These are phyloP conservation scores for Gonioctena quinquepunctata DNA, from an alignment of 1,140 invertebrate genomes.

Conservation along the genomic window DNA sequence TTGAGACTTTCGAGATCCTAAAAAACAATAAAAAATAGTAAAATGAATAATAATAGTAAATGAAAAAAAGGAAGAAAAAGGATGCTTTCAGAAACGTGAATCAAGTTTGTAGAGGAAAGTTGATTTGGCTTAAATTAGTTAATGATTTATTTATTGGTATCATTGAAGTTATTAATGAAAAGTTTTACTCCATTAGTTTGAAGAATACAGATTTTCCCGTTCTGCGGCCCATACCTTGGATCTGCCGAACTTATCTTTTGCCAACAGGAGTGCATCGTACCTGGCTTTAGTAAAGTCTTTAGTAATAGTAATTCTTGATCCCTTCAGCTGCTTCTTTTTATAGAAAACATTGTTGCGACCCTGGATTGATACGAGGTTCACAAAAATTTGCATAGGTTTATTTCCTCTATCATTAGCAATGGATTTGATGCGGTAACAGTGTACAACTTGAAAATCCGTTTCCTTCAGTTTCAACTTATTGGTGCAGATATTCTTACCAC, in stretches of 20 bases:
- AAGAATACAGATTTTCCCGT: background rate
- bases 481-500: background rate
- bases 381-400: background rate
- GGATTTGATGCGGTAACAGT: background rate
- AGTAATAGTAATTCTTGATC: background rate
- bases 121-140: too few relatives aligned
- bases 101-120: too few relatives aligned
- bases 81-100: too few relatives aligned
- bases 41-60: too few relatives aligned
- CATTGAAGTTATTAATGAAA: too few relatives aligned
- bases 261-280: background rate
- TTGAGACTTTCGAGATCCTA: too few relatives aligned
- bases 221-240: background rate
- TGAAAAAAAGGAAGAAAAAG: too few relatives aligned
- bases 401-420: background rate
- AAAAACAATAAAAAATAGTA: too few relatives aligned
- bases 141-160: too few relatives aligned
- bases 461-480: constrained; percentile 2
- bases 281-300: background rate
- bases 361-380: background rate
- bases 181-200: background rate
- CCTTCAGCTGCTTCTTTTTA: constrained; percentile 2
- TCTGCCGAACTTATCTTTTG: constrained; percentile 1
- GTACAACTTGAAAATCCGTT: constrained; percentile 3
- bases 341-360: constrained; percentile 1